A percentile compares a stretch with the other conserved stretches of the same genome.
Conservation (phyloP, 2,888 invertebrate species). For the Pardosa pseudoannulata region DNA sequence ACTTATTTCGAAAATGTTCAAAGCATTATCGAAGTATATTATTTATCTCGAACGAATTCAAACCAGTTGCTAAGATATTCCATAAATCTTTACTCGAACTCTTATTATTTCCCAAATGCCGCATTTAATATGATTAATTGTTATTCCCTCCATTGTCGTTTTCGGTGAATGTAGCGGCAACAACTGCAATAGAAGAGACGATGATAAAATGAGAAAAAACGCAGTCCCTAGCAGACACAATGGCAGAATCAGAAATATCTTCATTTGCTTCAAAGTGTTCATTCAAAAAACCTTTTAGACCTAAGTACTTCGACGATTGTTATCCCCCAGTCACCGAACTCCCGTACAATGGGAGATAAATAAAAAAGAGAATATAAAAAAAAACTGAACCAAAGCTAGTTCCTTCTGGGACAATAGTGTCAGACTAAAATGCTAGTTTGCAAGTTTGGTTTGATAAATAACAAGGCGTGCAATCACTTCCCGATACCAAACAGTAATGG, state of each 20-base stretch:
- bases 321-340: constrained; percentile 32
- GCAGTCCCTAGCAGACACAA: constrained; percentile 22
- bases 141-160: not conserved
- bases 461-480: constrained; percentile 29
- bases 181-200: not conserved
- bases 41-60: not conserved
- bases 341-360: constrained; percentile 23
- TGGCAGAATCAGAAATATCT: constrained; percentile 54
- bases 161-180: not conserved
- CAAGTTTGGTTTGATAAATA: constrained; percentile 58
- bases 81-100: not conserved
- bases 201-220: too few relatives aligned
- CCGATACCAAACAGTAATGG: constrained; percentile 53
- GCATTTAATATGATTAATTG: not conserved
- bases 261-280: constrained; percentile 64
- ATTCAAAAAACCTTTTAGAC: constrained; percentile 68
- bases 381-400: constrained; percentile 18
- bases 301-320: constrained; percentile 55
- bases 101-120: not conserved
- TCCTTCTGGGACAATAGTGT: constrained; percentile 34
- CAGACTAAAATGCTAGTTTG: constrained; percentile 27
- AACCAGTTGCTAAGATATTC: not conserved
- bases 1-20: too few relatives aligned
- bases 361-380: constrained; percentile 33
- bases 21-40: too few relatives aligned